These are phyloP conservation scores for Barnardius zonarius DNA, from an alignment of 2,113 vertebrate species.

Conservation along the genomic window DNA sequence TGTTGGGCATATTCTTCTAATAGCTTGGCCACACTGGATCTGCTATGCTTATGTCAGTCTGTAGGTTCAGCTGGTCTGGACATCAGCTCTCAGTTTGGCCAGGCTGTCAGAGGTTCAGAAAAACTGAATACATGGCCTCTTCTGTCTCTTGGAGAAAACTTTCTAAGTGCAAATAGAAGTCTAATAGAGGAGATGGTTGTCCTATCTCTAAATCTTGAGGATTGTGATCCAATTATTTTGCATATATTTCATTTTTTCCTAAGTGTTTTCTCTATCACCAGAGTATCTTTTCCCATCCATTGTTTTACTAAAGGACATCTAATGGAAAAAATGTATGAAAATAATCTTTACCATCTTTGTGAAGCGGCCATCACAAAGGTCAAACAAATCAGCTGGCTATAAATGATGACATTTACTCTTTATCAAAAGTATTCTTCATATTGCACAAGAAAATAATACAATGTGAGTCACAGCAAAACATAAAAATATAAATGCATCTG, in stretches of 20 bases:
- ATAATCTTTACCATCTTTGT: neutral
- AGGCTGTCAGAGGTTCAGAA: neutral
- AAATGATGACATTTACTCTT: conserved; percentile 54
- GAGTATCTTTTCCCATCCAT: neutral
- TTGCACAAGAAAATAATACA: conserved; percentile 54
- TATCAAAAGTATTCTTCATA: conserved; percentile 23
- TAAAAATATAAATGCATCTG: conserved; percentile 12
- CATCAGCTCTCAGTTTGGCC: neutral
- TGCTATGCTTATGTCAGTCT: neutral
- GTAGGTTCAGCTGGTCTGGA: neutral
- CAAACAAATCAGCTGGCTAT: conserved; percentile 55
- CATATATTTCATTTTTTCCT: neutral
- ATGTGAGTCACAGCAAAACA: conserved; percentile 30
- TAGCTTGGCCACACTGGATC: neutral
- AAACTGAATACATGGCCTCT: neutral
- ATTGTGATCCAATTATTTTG: neutral
- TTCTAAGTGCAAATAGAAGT: neutral
- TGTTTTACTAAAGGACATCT: neutral
- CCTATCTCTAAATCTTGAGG: neutral
- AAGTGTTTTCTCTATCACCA: neutral
- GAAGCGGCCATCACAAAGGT: conserved; percentile 17
- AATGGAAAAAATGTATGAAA: neutral
- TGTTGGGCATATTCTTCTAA: neutral
- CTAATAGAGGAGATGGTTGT: neutral
- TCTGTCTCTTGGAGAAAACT: neutral